Conservation (phyloP, 1,140 invertebrate species). For the Argopecten irradians region DNA sequence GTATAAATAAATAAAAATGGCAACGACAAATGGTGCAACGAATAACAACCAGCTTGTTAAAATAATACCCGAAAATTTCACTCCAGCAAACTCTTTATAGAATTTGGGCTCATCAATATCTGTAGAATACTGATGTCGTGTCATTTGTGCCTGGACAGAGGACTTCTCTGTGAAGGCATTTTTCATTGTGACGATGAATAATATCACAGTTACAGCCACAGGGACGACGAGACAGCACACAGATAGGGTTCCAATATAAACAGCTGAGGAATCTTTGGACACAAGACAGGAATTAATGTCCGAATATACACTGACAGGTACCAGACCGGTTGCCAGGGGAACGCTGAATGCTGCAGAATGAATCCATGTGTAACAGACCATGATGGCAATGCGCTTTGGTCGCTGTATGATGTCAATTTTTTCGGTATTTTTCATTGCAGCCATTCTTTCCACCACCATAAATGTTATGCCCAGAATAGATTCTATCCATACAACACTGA, state of each 20-base stretch:
- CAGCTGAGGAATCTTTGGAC: slow-evolving; percentile 54
- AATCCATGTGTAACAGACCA: slow-evolving; percentile 66
- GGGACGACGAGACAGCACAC: slow-evolving; percentile 66
- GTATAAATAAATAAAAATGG: slow-evolving; percentile 65
- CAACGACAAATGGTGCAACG: slow-evolving; percentile 63
- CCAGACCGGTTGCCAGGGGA: slow-evolving; percentile 58
- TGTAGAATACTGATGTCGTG: slow-evolving; percentile 64
- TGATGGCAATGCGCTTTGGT: slow-evolving; percentile 44
- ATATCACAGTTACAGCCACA: slow-evolving; percentile 55
- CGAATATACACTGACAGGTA: slow-evolving; percentile 48
- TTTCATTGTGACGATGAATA: slow-evolving; percentile 64
- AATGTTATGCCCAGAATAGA: slow-evolving; percentile 60
- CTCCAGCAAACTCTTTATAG: slow-evolving; percentile 56
- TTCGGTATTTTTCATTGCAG: slow-evolving; percentile 55
- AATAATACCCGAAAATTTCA: slow-evolving; percentile 60
- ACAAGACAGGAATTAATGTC: slow-evolving; percentile 59
- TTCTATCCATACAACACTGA: slow-evolving; percentile 62
- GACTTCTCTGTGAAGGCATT: slow-evolving; percentile 53
- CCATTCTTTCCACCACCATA: slow-evolving; percentile 62
- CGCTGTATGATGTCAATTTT: slow-evolving; percentile 60
- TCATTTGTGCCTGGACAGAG: slow-evolving; percentile 40
- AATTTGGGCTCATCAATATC: slow-evolving; percentile 52
- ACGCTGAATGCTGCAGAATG: slow-evolving; percentile 65
- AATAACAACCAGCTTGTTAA: slow-evolving; percentile 66
- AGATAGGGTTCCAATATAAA: slow-evolving; percentile 56